Percentiles rank a stretch among this genome's conserved stretches.
Conservation (phyloP, 2,113 vertebrate genomes). For the Lipophrys pholis region DNA sequence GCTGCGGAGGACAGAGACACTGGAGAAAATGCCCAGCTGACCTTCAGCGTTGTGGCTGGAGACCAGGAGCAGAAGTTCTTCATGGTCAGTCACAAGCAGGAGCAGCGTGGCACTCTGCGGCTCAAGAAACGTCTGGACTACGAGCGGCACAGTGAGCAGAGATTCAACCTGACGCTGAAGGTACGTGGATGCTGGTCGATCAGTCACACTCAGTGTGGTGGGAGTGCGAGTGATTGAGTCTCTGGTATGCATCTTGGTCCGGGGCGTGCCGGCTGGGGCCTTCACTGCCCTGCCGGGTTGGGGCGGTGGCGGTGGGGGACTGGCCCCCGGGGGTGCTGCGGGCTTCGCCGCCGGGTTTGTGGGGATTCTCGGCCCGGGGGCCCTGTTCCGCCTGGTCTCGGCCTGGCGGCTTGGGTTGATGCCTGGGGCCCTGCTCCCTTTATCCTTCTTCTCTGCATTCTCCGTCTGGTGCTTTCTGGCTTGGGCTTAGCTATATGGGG, state of each 20-base stretch:
- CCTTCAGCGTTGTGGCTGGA: conserved; percentile 87
- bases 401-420: too few relatives aligned
- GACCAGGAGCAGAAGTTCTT: conserved; percentile 91
- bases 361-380: too few relatives aligned
- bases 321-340: too few relatives aligned
- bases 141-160: conserved; percentile 86
- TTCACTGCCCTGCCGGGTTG: too few relatives aligned
- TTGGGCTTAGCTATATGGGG: too few relatives aligned
- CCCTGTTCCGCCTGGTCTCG: too few relatives aligned
- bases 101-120: conserved; percentile 84
- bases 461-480: too few relatives aligned
- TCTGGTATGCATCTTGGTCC: not conserved
- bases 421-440: too few relatives aligned
- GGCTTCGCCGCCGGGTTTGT: too few relatives aligned
- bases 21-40: conserved; percentile 88
- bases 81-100: conserved; percentile 84
- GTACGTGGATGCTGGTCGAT: conserved; percentile 26
- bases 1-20: conserved; percentile 85
- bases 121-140: conserved; percentile 89
- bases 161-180: conserved; percentile 89
- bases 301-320: too few relatives aligned
- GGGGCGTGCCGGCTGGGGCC: too few relatives aligned
- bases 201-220: not conserved
- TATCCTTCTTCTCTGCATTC: too few relatives aligned
- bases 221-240: not conserved